A percentile compares a stretch with the other conserved stretches of the same genome.
Conservation (phyloP, 1,140 invertebrate genomes). For the Arctopsyche grandis region DNA sequence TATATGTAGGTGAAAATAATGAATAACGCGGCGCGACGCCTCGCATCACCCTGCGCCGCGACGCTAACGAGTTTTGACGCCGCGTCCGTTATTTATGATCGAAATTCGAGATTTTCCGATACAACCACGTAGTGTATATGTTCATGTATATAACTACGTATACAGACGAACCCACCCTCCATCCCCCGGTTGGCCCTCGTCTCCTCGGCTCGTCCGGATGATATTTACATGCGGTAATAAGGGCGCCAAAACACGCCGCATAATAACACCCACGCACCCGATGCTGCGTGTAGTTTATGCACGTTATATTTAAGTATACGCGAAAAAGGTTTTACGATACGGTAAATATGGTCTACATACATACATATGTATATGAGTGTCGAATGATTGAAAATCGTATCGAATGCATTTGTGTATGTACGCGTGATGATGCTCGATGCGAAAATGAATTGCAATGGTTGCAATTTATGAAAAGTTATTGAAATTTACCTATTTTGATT, state of each 20-base stretch:
- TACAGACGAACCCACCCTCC: not conserved
- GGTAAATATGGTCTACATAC: too few species aligned
- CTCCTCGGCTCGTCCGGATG: not conserved
- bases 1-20: slow-evolving; percentile 53
- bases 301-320: too few species aligned
- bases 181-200: not conserved
- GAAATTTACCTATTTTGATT: too few species aligned
- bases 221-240: slow-evolving; percentile 25
- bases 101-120: slow-evolving; percentile 54
- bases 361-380: too few species aligned
- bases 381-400: too few species aligned
- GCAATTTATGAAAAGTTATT: too few species aligned
- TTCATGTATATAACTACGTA: too few species aligned
- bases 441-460: too few species aligned
- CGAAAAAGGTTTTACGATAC: not conserved
- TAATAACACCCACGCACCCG: not conserved
- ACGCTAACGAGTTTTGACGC: slow-evolving; percentile 54
- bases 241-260: slow-evolving; percentile 12
- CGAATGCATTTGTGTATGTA: too few species aligned
- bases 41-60: slow-evolving; percentile 30
- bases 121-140: slow-evolving; percentile 1
- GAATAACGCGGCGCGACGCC: slow-evolving; percentile 51
- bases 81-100: slow-evolving; percentile 51
- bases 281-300: not conserved
- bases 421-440: too few species aligned